Base-by-base conservation (phyloP, 1,140 invertebrate species). In the Choristoneura fumiferana region DNA sequence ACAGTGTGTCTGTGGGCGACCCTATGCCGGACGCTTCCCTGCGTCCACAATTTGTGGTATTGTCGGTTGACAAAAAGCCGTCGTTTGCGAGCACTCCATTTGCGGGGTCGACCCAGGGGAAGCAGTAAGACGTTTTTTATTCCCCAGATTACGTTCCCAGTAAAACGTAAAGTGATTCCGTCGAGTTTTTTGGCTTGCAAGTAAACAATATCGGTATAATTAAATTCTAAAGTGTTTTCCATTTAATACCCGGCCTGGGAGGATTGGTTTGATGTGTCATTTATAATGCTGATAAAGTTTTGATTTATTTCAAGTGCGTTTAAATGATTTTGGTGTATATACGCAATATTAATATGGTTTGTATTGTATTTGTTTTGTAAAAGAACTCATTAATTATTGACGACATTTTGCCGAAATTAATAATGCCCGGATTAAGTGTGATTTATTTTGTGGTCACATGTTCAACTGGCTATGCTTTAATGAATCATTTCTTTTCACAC, bases 31-130 rank as follows among this genome's bases (percentile, higher is more conserved):
- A 18, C 43, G 18, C 14, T n/a, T n/a, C 43, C 43, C 13, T 54
- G 54, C 54, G 53, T 36, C 8, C 13, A 64, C 71, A 76, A 71
- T 70, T 71, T 69, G 69, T 58, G 66, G 63, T 65, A 69, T 73
- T 73, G 76, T 73, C 58, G 61, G 64, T 70, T 77, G 68, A 76
- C 72, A 79, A 79, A 79, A 75, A 67, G 67, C 33, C 64, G 60
- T 72, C 70, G 68, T 75, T 79, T 79, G 57, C 35, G 55, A 70
- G 45, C 53, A 54, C 62, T 62, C 69, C 69, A 72, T 69, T 70
- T 65, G 61, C 4, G 58, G 63, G 59, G 60, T 40, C 40, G 54
- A 63, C 56, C 65, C 63, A 33, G 17, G 52, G 29, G 60, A 64
- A 45, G 54, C 61, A 65, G 58, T 70, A 65, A 77, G 61, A 67